phyloP scores from a whole-genome alignment of 2,113 vertebrate genomes.

The Sinocyclocheilus anophthalmus region DNA sequence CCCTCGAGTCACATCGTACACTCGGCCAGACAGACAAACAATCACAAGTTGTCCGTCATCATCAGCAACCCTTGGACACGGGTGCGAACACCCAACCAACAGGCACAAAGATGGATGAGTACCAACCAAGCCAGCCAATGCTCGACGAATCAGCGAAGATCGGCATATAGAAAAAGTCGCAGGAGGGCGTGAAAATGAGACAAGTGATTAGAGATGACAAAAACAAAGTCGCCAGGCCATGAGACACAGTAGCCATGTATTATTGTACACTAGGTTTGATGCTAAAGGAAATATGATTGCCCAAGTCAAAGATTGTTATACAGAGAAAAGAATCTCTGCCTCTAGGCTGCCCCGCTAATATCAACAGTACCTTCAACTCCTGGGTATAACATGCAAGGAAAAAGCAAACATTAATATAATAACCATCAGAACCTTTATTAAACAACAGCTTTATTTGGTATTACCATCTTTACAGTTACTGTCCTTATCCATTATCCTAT shows the following conservation, averaged over 20 bases:
- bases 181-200: too few relatives aligned
- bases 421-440: conserved; percentile 53
- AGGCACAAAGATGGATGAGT: too few relatives aligned
- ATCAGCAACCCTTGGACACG: too few relatives aligned
- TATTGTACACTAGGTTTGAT: not conserved
- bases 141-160: too few relatives aligned
- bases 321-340: conserved; percentile 54
- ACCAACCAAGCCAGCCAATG: too few relatives aligned
- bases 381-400: conserved; percentile 76
- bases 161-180: too few relatives aligned
- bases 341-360: conserved; percentile 58
- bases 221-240: conserved; percentile 40
- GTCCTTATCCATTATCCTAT: conserved; percentile 33
- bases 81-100: too few relatives aligned
- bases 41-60: too few relatives aligned
- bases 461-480: conserved; percentile 55
- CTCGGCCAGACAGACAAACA: too few relatives aligned
- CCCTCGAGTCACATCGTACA: too few relatives aligned
- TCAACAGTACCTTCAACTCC: conserved; percentile 82
- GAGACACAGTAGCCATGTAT: conserved; percentile 16
- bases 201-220: too few relatives aligned
- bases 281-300: conserved; percentile 31
- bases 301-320: conserved; percentile 54
- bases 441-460: conserved; percentile 52
- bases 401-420: conserved; percentile 74